A percentile compares a stretch with the other conserved stretches of the same genome.
phyloP scores from a whole-genome alignment of 2,113 vertebrate species.

The Hystrix brachyura region DNA sequence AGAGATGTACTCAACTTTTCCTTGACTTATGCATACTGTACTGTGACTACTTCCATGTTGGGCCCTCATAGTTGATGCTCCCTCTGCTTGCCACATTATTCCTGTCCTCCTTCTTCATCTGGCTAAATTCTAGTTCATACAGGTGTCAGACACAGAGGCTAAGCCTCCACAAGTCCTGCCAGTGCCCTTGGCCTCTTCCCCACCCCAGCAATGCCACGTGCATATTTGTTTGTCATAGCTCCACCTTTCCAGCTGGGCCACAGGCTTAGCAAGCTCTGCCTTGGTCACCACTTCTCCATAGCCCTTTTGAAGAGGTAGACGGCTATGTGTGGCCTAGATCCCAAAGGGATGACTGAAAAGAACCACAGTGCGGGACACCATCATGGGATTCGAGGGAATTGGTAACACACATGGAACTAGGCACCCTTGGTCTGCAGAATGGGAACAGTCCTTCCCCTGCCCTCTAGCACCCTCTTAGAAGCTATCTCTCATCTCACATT shows the following conservation, averaged over 20 bases:
- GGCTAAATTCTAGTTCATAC: neutral
- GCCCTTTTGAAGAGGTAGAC: neutral
- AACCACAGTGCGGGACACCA: neutral
- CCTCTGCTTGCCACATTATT: neutral
- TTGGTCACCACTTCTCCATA: neutral
- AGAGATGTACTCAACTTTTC: neutral
- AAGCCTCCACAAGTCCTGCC: neutral
- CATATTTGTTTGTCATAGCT: neutral
- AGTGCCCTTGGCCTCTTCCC: neutral
- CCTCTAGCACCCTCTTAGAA: neutral
- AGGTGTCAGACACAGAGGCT: neutral
- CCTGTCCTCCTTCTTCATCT: neutral
- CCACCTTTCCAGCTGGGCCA: neutral
- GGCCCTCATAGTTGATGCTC: neutral
- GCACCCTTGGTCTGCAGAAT: neutral
- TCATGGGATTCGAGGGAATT: neutral
- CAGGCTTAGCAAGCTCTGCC: neutral
- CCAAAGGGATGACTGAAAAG: neutral
- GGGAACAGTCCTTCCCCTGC: neutral
- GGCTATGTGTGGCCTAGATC: neutral
- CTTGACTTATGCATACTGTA: too few relatives aligned
- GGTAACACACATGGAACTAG: neutral
- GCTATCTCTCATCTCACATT: rapidly evolving
- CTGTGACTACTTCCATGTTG: neutral
- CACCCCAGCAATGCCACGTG: rapidly evolving